phyloP scores from a whole-genome alignment of 2,113 vertebrate species.

The Lichenostomus cassidix region DNA sequence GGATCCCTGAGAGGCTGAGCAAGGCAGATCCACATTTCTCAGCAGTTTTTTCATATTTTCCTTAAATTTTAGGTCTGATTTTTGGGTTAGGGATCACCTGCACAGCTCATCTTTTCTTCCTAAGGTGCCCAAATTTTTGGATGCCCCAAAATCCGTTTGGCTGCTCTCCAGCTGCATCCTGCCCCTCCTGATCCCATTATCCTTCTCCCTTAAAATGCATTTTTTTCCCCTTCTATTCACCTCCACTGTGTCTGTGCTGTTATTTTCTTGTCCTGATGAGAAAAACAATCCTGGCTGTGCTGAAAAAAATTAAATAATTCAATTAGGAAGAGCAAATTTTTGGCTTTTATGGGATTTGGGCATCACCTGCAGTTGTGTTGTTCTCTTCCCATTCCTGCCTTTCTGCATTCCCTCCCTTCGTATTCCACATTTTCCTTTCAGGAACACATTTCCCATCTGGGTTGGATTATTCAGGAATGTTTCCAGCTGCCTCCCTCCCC shows the following conservation, averaged over 20 bases:
- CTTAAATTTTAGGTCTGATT: background rate
- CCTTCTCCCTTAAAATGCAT: background rate
- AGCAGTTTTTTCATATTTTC: background rate
- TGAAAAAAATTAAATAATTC: background rate
- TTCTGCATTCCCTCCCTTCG: background rate
- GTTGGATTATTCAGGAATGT: background rate
- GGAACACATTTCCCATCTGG: background rate
- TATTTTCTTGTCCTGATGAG: background rate
- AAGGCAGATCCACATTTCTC: background rate
- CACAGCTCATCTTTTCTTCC: background rate
- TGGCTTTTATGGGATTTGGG: background rate
- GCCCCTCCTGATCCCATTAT: background rate
- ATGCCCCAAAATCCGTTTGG: background rate
- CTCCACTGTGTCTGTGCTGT: background rate
- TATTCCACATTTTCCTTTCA: background rate
- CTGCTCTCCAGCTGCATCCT: background rate
- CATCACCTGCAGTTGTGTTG: background rate
- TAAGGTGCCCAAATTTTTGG: background rate
- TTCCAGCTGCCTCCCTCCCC: background rate
- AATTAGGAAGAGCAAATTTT: background rate
- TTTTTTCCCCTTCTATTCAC: background rate
- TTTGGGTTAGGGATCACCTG: background rate
- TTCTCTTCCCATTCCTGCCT: background rate
- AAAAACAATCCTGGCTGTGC: background rate
- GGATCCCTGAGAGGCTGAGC: background rate